Conservation (phyloP, 2,888 invertebrate genomes). For the Clitarchus hookeri region DNA sequence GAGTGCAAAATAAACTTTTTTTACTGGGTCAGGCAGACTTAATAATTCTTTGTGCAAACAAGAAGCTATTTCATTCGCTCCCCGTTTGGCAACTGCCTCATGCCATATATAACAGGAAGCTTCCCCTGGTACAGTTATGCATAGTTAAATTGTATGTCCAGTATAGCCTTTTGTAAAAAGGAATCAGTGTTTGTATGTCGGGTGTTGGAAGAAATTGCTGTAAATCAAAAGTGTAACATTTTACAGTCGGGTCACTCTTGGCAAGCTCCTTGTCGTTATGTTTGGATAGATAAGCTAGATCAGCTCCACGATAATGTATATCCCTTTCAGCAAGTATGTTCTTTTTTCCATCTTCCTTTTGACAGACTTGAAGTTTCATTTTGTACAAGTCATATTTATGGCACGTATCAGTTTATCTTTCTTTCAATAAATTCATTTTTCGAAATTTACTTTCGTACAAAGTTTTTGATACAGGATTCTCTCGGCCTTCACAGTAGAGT, state of each 20-base stretch:
- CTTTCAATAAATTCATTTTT: too few species aligned
- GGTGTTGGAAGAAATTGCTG: constrained; percentile 48
- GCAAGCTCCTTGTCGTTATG: too few species aligned
- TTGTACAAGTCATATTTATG: too few species aligned
- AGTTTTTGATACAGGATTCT: too few species aligned
- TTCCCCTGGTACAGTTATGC: constrained; percentile 41
- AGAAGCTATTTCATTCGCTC: constrained; percentile 47
- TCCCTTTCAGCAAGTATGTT: too few species aligned
- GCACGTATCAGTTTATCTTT: too few species aligned
- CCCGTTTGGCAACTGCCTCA: constrained; percentile 45
- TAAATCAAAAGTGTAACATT: constrained; percentile 36
- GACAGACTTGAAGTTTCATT: too few species aligned
- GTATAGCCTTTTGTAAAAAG: constrained; percentile 48
- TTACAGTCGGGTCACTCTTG: neutral
- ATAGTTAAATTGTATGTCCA: constrained; percentile 49
- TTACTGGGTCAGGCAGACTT: constrained; percentile 29
- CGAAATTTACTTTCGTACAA: too few species aligned
- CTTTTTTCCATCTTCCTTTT: too few species aligned
- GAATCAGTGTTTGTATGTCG: constrained; percentile 44
- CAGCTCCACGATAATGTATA: too few species aligned
- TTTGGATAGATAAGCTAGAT: too few species aligned
- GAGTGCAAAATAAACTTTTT: neutral
- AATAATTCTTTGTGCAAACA: constrained; percentile 41
- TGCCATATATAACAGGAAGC: constrained; percentile 48
- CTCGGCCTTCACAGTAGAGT: too few species aligned